These are phyloP conservation scores for Prenolepis imparis DNA, from an alignment of 2,888 invertebrate genomes.

Conservation along the genomic window DNA sequence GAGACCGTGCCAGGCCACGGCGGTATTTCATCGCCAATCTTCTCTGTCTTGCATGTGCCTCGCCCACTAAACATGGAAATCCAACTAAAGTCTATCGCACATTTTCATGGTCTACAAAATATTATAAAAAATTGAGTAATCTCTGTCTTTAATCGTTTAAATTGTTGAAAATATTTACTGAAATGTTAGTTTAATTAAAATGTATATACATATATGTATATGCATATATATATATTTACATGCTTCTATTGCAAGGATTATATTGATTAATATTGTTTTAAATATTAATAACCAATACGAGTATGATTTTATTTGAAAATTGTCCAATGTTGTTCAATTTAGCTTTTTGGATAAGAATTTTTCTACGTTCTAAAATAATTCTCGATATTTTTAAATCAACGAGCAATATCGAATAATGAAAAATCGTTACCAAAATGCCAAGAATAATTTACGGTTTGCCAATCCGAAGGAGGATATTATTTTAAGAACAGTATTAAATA, in stretches of 20 bases:
- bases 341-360: slow-evolving; percentile 25
- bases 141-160: background rate
- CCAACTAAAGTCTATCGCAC: slow-evolving; percentile 2
- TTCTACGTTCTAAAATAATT: slow-evolving; percentile 43
- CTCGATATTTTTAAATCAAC: slow-evolving; percentile 44
- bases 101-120: slow-evolving; percentile 16
- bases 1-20: slow-evolving; percentile 32
- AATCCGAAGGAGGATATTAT: slow-evolving; percentile 58
- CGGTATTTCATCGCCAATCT: slow-evolving; percentile 20
- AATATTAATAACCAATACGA: too few species aligned
- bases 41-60: background rate
- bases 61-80: background rate
- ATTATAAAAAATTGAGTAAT: slow-evolving; percentile 21
- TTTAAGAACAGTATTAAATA: background rate
- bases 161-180: background rate
- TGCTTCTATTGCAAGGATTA: background rate
- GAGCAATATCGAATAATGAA: slow-evolving; percentile 62
- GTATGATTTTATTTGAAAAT: background rate
- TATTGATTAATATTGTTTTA: slow-evolving; percentile 1
- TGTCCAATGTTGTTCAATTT: slow-evolving; percentile 6
- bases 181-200: slow-evolving; percentile 19
- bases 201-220: background rate
- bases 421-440: slow-evolving; percentile 76
- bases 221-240: background rate
- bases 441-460: slow-evolving; percentile 78